Evolutionary conservation across 2,888 invertebrate species (phyloP), one percentile per base, ranked within the genome.

Genomic region (Cantharis flavilabris): DNA sequence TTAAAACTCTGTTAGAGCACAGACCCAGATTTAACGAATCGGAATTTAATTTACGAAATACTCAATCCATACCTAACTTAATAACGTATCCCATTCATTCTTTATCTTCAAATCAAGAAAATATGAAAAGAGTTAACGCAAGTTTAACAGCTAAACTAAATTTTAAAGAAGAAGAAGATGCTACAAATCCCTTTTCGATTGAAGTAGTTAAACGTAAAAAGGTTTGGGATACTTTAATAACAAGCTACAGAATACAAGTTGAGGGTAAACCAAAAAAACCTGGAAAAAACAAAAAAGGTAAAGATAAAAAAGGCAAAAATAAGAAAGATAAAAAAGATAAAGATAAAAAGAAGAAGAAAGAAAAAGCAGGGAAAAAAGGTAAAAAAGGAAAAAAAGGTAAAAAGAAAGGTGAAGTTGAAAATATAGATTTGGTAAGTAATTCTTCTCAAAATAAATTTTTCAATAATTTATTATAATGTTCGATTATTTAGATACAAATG

Each of bases 401-500:
- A 76, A 71, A 49, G n/a, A 71, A 72, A 65, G 62, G 72, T 49
- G 65, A 62, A 49, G n/a, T 49, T 14, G 64, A 79, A 71, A 69
- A 76, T 73, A 20, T 75, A 63, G 73, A 76, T 73, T 9, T 33
- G 26, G 75, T 75, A 71, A 49, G 49, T n/a, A n/a, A n/a, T n/a
- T 49, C n/a, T n/a, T n/a, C 16, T 0, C 20, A 28, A 26, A n/a
- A 69, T 28, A 14, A n/a, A 5, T 26, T n/a, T 28, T 69, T 7
- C n/a, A 14, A 30, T 30, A 30, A 26, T n/a, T 16, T 23, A 20
- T 3, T 13, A 2, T 3, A 72, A 9, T 5, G 7, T 62, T 16
- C n/a, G 1, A 28, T 73, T 72, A 30, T 76, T 13, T 49, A 83
- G 83, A 79, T 84, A 28, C 83, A 84, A 76, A 65, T 83, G 64